Evolutionary conservation across 2,797 vertebrate genomes (phyloP), one percentile per base, ranked within the genome.

Genomic region (Rhinichthys osculus): DNA sequence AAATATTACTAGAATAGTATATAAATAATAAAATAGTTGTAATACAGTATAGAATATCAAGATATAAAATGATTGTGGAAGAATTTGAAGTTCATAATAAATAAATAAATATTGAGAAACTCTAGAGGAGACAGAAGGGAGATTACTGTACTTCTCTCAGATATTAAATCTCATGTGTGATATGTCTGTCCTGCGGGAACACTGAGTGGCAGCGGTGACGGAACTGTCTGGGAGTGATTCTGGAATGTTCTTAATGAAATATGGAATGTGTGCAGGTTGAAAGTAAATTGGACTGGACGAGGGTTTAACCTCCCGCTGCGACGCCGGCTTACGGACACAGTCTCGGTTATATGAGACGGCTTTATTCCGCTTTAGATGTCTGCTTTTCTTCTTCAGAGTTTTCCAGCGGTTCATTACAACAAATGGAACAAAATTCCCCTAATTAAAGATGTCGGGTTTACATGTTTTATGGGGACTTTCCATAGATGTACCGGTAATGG

Each of bases 231-330:
- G 66, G 54, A 30, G 19, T 19, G 50, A 81, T 35, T 74, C 44
- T 44, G 71, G 72, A 78, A 62, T 40, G 62, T 78, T 78, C 52
- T 47, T 71, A 42, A 73, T 85, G 83, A 81, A 87, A 82, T 30
- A 38, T 85, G 79, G 73, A 85, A 82, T 82, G 71, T 21, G 14
- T 74, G n/a, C 81, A 72, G 74, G 47, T 57, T 85, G 59, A 74
- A 80, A 47, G 76, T 76, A 50, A 76, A 87, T 79, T 21, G 77
- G 44, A 69, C 62, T 82, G 76, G 78, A 78, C 73, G 23, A 62
- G 83, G 83, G 27, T 52, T 78, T 86, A 79, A 70, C 81, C 84
- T 67, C 84, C 74, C 64, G 80, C 85, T 35, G 78, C 3, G 73
- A 67, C 44, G 16, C n/a, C 40, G 54, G 42, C 71, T 81, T 40